Evolutionary conservation across 2,888 invertebrate species (phyloP), one percentile per base, ranked within the genome.

Genomic region (Plagodis dolabraria): DNA sequence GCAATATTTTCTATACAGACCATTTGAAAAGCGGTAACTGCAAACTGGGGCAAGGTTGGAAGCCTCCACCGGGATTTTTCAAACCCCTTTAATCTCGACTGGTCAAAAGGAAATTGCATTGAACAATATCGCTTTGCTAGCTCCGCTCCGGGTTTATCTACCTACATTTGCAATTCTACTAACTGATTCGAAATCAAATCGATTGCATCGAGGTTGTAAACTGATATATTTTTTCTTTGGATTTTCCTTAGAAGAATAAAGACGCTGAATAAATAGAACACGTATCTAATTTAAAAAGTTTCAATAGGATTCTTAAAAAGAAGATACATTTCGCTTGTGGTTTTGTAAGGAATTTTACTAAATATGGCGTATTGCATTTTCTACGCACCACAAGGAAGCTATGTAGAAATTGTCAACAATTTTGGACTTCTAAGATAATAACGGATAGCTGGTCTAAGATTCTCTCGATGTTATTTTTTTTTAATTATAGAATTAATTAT

Each of bases 81-180:
- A 59, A 61, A 63, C 64, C 65, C 63, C 63, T 65, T 61, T 67
- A 65, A 65, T 64, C 60, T 64, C 59, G 42, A 52, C 64, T 57
- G 64, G 63, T 62, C 65, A 66, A 67, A 69, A 56, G 57, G 62
- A 67, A 63, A 64, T 67, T 64, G 69, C 64, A 60, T 64, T 57
- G 58, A 65, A 60, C 62, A 64, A 63, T 63, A 65, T 67, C 60
- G 60, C 48, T 52, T 12, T 22, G 54, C 47, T 58, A 48, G 61
- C 44, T 52, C 63, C 57, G 60, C 55, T 54, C 47, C 33, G 36
- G 40, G 53, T 51, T 57, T 60, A 22, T 22, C 22, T 64, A 59
- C 57, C 53, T 57, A 53, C 56, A 65, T 61, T 61, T 53, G 52
- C 58, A 63, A 59, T 67, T 64, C 53, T 59, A 54, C 58, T 57